These are phyloP conservation scores for Corticium candelabrum DNA, from an alignment of 37 sponge, comb jelly and placozoan genomes.

Conservation along the genomic window DNA sequence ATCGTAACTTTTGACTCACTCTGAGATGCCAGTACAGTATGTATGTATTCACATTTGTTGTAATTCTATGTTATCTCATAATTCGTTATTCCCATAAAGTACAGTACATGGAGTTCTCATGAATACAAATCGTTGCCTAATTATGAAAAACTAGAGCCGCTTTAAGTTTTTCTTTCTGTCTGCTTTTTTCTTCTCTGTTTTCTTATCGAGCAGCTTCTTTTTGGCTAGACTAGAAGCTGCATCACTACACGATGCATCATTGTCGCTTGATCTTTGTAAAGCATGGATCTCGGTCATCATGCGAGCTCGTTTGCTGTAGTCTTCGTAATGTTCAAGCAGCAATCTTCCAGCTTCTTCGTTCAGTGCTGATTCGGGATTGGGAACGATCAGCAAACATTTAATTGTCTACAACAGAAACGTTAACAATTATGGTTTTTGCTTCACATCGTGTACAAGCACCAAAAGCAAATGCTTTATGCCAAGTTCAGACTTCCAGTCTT, in stretches of 20 bases:
- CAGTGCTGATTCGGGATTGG: slow-evolving; percentile 97
- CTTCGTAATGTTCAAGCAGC: slow-evolving; percentile 79
- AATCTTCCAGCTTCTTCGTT: slow-evolving; percentile 94
- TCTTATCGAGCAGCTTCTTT: neutral
- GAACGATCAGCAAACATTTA: slow-evolving; percentile 91
- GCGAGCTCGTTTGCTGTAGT: slow-evolving; percentile 63
- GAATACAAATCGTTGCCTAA: too few relatives aligned
- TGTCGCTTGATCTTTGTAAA: slow-evolving; percentile 5
- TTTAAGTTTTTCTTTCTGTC: slow-evolving; percentile 73
- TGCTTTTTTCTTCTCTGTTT: slow-evolving; percentile 59
- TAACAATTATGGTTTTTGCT: neutral
- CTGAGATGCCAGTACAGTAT: too few relatives aligned
- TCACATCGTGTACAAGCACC: slow-evolving; percentile 34
- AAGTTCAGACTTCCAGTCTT: slow-evolving; percentile 91
- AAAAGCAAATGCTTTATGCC: slow-evolving; percentile 88
- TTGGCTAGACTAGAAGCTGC: neutral
- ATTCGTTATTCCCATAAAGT: too few relatives aligned
- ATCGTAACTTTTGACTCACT: too few relatives aligned
- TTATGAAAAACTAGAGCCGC: too few relatives aligned
- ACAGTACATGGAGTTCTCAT: too few relatives aligned
- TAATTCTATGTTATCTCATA: too few relatives aligned
- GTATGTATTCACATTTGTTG: too few relatives aligned
- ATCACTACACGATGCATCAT: neutral
- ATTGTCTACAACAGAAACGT: slow-evolving; percentile 46
- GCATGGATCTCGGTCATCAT: slow-evolving; percentile 96